Base-by-base conservation (phyloP, 2,113 vertebrate genomes). In the Anthoscopus minutus region DNA sequence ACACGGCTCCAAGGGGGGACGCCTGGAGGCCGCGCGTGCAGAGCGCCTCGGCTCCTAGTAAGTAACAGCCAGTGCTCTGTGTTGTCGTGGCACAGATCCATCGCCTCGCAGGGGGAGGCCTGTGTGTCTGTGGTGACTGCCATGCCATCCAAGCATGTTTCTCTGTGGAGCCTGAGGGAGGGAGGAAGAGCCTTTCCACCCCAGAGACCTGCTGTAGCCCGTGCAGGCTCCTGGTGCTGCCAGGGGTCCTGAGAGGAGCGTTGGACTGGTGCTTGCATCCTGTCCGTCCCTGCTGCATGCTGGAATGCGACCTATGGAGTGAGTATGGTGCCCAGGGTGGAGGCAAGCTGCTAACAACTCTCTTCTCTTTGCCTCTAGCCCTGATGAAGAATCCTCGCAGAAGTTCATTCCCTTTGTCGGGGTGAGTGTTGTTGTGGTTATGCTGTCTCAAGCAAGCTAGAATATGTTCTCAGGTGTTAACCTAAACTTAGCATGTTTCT, bases 401-500 rank as follows among this genome's bases (percentile, higher is more conserved):
- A 99, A 99, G 92, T 99, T 99, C 97, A 99, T 99, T 96, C 99
- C 99, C 37, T 99, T 99, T 64, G 98, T 99, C 0, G 99, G 99
- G 96, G 99, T 99, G 97, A 98, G 99, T 98, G 62, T 72, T 37
- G 17, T 5, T 5, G 6, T 11, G 5, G 51, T 54, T 24, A 10
- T 2, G 4, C 11, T 21, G 62, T 12, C 24, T 91, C 17, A 12
- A 64, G 30, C 35, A n/a, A 38, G 19, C 35, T 64, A 17, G 42
- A 40, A 3, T 66, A 8, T 6, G 25, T 30, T 62, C 21, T 14
- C 15, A 33, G 30, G 60, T 13, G 30, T 90, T 93, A n/a, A 66
- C 30, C 31, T 7, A n/a, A 64, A 30, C 3, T 33, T 60, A 8
- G 4, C 24, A 62, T 50, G 24, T 69, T 60, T 48, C 27, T 71